A percentile compares a stretch with the other conserved stretches of the same genome.
Evolutionary conservation across 2,797 vertebrate genomes (phyloP).

Genomic region (Neomorphus geoffroyi): DNA sequence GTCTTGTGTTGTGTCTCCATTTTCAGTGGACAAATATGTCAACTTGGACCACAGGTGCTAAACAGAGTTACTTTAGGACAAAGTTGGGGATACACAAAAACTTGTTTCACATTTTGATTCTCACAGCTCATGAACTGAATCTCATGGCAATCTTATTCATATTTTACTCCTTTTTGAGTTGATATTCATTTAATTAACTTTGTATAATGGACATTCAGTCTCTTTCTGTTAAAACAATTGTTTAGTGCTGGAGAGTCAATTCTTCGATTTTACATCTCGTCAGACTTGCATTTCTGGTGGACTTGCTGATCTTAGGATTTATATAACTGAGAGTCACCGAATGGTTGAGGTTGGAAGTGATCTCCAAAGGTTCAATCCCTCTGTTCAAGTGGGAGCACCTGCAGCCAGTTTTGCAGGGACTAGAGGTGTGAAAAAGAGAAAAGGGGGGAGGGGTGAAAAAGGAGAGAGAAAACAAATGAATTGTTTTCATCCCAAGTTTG

Average conservation of each 20-base stretch:
- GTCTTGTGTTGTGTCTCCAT: accelerated
- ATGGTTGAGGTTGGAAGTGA: neutral
- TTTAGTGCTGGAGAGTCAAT: neutral
- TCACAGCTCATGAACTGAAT: neutral
- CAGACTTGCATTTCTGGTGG: neutral
- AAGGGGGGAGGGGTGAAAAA: no score
- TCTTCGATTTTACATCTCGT: neutral
- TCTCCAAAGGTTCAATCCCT: neutral
- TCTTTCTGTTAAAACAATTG: neutral
- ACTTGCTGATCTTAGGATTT: neutral
- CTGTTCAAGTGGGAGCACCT: neutral
- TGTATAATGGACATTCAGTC: neutral
- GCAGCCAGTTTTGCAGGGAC: neutral
- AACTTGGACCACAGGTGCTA: neutral
- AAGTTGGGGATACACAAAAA: neutral
- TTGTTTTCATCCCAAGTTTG: neutral
- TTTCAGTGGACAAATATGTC: neutral
- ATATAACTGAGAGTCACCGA: neutral
- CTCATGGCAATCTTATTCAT: neutral
- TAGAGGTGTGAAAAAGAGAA: accelerated
- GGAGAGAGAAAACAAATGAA: neutral
- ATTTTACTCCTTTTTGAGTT: neutral
- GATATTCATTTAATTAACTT: neutral
- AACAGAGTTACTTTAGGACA: neutral
- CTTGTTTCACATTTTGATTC: neutral